Percentiles rank a stretch among this genome's conserved stretches.
Conservation (phyloP, 1,140 invertebrate species). For the Neodiprion pinetum region DNA sequence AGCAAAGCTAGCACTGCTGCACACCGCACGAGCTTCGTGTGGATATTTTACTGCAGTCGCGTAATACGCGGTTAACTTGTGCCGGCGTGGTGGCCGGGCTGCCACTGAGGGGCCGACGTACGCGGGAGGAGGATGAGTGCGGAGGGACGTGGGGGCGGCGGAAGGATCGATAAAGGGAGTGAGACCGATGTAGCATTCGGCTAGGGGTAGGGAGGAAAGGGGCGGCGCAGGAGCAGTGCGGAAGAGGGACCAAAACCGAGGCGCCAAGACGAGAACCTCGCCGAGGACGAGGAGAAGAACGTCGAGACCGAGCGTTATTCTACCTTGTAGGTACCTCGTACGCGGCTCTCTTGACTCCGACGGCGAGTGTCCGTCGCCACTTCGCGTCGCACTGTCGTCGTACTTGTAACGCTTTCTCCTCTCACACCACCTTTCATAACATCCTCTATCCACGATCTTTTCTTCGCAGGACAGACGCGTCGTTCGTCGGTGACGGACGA, state of each 20-base stretch:
- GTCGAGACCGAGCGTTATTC: too few species aligned
- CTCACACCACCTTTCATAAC: too few species aligned
- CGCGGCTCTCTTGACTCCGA: too few species aligned
- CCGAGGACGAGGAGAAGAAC: constrained; percentile 7
- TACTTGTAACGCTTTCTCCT: neutral
- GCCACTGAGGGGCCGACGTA: constrained; percentile 49
- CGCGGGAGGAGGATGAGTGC: neutral
- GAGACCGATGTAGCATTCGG: constrained; percentile 56
- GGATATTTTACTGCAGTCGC: neutral
- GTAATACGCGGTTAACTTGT: constrained; percentile 40
- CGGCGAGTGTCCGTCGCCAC: neutral
- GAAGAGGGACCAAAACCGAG: neutral
- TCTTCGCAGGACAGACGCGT: too few species aligned
- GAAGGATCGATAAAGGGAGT: constrained; percentile 57
- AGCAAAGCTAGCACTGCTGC: neutral
- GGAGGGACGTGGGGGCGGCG: constrained; percentile 26
- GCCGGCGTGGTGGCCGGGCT: constrained; percentile 59
- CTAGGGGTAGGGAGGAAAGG: constrained; percentile 32
- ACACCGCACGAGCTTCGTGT: constrained; percentile 7
- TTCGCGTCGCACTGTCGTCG: neutral
- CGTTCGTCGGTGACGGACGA: too few species aligned
- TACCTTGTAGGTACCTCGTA: too few species aligned
- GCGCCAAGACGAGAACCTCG: neutral
- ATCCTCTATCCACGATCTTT: too few species aligned
- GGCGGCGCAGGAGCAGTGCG: neutral